These are phyloP conservation scores for Sebastes taczanowskii DNA, from an alignment of 2,797 vertebrate species.

Conservation along the genomic window DNA sequence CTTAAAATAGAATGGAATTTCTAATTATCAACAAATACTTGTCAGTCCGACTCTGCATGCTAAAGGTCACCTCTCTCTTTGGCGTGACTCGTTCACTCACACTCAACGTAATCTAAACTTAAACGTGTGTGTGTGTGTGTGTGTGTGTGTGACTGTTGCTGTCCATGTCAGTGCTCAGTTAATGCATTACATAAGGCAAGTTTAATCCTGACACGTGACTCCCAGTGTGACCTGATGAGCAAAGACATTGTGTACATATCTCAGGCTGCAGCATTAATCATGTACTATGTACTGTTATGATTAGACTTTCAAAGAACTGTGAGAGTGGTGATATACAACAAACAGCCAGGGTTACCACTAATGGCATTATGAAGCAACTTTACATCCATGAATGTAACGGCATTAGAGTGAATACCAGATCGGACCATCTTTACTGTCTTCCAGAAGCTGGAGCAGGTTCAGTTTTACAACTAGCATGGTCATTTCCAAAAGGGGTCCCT, in stretches of 20 bases:
- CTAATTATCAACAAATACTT: slow-evolving; percentile 72
- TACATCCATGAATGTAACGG: not conserved
- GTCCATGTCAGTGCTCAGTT: not conserved
- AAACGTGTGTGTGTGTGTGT: not conserved
- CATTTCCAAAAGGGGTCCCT: no score
- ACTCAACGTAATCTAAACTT: slow-evolving; percentile 37
- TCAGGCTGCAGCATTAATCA: not conserved
- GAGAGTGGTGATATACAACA: not conserved
- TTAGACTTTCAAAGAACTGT: not conserved
- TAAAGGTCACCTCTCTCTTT: slow-evolving; percentile 52
- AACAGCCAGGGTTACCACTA: not conserved
- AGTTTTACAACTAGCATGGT: no score
- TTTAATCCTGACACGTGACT: slow-evolving; percentile 14
- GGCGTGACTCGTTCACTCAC: slow-evolving; percentile 29
- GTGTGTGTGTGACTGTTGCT: not conserved
- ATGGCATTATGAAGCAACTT: not conserved
- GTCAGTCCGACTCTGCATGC: slow-evolving; percentile 33
- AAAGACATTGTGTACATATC: not conserved
- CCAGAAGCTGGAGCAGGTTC: no score
- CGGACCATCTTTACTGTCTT: no score
- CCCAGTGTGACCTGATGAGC: slow-evolving; percentile 22
- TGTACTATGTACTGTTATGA: not conserved
- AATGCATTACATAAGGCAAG: slow-evolving; percentile 1
- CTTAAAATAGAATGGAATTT: slow-evolving; percentile 72
- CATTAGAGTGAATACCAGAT: not conserved